Conservation (phyloP, 1,140 invertebrate genomes). For the Tetranychus cinnabarinus region DNA sequence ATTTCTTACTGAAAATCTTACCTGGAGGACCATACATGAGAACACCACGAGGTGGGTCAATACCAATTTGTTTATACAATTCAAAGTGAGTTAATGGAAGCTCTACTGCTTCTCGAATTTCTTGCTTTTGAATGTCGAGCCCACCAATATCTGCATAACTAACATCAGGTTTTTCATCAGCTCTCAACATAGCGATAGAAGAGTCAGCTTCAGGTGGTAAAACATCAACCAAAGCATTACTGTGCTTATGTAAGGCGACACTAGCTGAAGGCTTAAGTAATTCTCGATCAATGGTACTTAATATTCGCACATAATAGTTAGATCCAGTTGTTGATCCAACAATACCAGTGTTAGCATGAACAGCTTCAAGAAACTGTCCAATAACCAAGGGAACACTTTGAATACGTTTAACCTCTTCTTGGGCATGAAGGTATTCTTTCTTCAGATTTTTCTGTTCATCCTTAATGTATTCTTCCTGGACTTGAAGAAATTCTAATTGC, state of each 20-base stretch:
- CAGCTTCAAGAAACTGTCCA: conserved; percentile 90
- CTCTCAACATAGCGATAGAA: conserved; percentile 81
- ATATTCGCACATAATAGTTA: conserved; percentile 91
- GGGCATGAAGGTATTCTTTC: conserved; percentile 89
- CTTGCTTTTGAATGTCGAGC: conserved; percentile 98
- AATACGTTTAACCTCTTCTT: conserved; percentile 84
- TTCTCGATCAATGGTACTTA: conserved; percentile 82
- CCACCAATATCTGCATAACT: conserved; percentile 94
- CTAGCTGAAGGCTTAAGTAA: conserved; percentile 80
- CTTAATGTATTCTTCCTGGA: conserved; percentile 96
- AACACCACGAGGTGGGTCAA: conserved; percentile 86
- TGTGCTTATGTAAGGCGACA: conserved; percentile 90
- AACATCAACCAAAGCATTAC: conserved; percentile 90
- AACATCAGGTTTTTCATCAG: conserved; percentile 96
- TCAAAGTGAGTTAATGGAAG: conserved; percentile 93
- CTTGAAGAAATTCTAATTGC: conserved; percentile 84
- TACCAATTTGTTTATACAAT: conserved; percentile 94
- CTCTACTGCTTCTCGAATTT: conserved; percentile 95
- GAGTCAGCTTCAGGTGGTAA: conserved; percentile 93
- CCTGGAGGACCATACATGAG: conserved; percentile 90
- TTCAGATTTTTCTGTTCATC: conserved; percentile 93
- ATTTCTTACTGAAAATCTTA: conserved; percentile 2
- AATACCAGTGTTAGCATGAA: conserved; percentile 93
- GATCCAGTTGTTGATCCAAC: conserved; percentile 59
- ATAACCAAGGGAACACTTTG: conserved; percentile 92